Base-by-base conservation (phyloP, 2,888 invertebrate species). In the Argyresthia goedartella region DNA sequence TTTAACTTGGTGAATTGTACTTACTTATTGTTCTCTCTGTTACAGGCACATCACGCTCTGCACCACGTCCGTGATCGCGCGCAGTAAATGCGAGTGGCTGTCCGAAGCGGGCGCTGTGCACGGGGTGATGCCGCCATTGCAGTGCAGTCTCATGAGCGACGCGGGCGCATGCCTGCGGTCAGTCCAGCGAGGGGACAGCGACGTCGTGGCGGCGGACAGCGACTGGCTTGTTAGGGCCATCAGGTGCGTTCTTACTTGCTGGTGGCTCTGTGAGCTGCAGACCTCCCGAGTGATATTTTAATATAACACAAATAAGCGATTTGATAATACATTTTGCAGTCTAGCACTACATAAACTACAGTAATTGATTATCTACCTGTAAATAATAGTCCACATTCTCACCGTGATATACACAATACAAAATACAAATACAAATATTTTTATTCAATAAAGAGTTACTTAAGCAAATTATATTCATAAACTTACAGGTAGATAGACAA, bases 51-150 rank as follows among this genome's bases (percentile, higher is more conserved):
- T 90, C 54, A 85, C 85, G 0, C 69, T 92, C 48, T 95, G 95
- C 65, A 91, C 93, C 0, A 90, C 90, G 0, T 90, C 92, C 0
- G 85, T 90, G 11, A 74, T 91, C 0, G 94, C 93, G 63, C 89
- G 89, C 55, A 88, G 90, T 50, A 96, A 96, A 66, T 97, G 97
- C 68, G 88, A 91, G 1, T 93, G 93, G 90, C 69, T 96, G 63
- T 89, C 91, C 54, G 92, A 93, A 59, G 93, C 93, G 0, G 91
- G 92, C 0, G 87, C 90, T 0, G 92, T 93, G 3, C 91, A 93
- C 61, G 93, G 95, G 0, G 84, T 95, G 0, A 88, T 92, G 56
- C 97, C 97, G 0, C 91, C 92, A 11, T 76, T 98, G 14, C 92
- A 93, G 57, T 98, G 97, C 67, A 77, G 91, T 8, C 81, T 89